Base-by-base conservation (phyloP, 2,797 vertebrate species). In the Mionectes olivaceus region DNA sequence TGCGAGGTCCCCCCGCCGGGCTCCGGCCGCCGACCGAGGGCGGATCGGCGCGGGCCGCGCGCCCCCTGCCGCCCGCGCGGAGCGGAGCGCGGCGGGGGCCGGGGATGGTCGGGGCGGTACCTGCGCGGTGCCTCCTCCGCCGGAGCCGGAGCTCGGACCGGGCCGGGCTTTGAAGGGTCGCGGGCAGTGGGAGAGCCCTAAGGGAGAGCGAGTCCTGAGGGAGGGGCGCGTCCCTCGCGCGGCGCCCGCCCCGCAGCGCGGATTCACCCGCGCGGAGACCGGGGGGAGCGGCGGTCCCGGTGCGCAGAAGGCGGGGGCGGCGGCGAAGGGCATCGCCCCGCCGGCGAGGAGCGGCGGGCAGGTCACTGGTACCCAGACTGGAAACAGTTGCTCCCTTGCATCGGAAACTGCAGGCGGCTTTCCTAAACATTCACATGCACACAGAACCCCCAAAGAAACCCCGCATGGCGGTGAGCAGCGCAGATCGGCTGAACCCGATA, bases 381-480 rank as follows among this genome's bases (percentile, higher is more conserved):
- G 95, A 95, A 95, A 91, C 83, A 43, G 91, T 43, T 81, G 78
- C 83, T 76, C 7, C 75, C 87, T 85, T 16, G 75, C 78, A 59
- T 95, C 84, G 86, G 94, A 83, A 95, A 95, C 85, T 28, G 87
- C 74, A 19, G 43, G 87, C 92, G 77, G 80, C 95, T 96, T 93
- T 70, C 44, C 79, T 71, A 35, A 82, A 27, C 39, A 21, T 13
- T 90, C 55, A 56, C 65, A 41, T 22, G 23, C 69, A 56, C 61
- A 18, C 19, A 59, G 14, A 61, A 19, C 50, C 73, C 59, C 56
- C 50, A 50, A 55, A 37, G 76, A 83, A 79, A 24, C 30, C 68
- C 41, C 53, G 11, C 59, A 35, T 30, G 74, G 81, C 87, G 60
- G 89, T 63, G 80, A 83, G 71, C 75, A 39, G 81, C 59, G 44